Conservation (phyloP, 1,140 invertebrate species). For the Musca vetustissima region DNA sequence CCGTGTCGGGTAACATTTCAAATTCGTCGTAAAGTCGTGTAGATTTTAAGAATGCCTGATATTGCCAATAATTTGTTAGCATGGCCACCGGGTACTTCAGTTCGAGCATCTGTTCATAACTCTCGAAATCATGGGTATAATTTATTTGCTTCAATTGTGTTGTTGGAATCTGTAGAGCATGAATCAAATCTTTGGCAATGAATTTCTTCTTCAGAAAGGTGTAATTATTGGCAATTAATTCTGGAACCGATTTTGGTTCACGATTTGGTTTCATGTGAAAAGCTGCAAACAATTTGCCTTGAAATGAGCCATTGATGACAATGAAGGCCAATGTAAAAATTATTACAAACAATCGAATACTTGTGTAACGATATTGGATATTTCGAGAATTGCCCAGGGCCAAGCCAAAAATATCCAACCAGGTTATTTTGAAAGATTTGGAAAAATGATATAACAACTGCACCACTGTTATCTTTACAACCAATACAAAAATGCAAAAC, state of each 20-base stretch:
- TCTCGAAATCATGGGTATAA: background rate
- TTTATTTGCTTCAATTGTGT: background rate
- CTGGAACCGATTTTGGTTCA: background rate
- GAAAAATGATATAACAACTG: background rate
- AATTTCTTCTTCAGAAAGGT: background rate
- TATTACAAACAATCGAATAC: background rate
- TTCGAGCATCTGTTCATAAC: background rate
- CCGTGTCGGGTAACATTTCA: background rate
- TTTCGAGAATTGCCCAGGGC: background rate
- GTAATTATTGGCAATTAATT: background rate
- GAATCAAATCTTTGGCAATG: background rate
- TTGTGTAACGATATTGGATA: background rate
- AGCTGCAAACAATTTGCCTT: background rate
- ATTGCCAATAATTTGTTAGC: constrained; percentile 6
- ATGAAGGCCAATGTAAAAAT: background rate
- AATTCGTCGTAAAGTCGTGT: background rate
- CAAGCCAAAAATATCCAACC: background rate
- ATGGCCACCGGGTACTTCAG: background rate
- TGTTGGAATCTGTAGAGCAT: background rate
- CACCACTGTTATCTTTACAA: background rate
- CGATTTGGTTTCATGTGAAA: background rate
- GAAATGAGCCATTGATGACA: background rate
- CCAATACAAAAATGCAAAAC: background rate
- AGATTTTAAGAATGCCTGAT: background rate
- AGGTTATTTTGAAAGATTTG: background rate